These are phyloP conservation scores for Argyresthia goedartella DNA, from an alignment of 2,888 invertebrate species.

Conservation along the genomic window DNA sequence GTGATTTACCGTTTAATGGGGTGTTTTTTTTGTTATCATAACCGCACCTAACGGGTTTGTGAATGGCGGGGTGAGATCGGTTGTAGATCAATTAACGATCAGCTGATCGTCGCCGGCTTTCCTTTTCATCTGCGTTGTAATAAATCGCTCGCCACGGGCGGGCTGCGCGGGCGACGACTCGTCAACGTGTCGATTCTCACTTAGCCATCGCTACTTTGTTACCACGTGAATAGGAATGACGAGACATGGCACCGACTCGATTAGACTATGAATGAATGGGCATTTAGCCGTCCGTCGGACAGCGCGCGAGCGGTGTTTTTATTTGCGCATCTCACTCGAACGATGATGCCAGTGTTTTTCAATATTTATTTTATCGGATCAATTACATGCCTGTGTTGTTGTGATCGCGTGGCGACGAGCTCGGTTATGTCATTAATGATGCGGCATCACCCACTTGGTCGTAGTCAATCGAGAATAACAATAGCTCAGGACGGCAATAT, in stretches of 20 bases:
- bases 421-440: constrained; percentile 47
- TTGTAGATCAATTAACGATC: constrained; percentile 53
- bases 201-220: not conserved
- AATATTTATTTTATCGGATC: constrained; percentile 19
- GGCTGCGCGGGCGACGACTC: constrained; percentile 9
- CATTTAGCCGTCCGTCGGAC: constrained; percentile 21
- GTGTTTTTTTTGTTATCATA: constrained; percentile 29
- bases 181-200: not conserved
- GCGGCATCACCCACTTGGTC: constrained; percentile 25
- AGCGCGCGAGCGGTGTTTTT: constrained; percentile 16
- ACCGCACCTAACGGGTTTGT: constrained; percentile 47
- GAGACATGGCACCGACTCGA: constrained; percentile 21
- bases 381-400: constrained; percentile 24
- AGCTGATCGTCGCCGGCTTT: constrained; percentile 55
- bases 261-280: constrained; percentile 48
- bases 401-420: constrained; percentile 32
- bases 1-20: constrained; percentile 9
- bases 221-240: constrained; percentile 5
- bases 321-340: constrained; percentile 17
- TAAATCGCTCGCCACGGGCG: constrained; percentile 53
- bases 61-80: constrained; percentile 24
- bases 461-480: constrained; percentile 42
- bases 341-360: constrained; percentile 14
- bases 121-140: constrained; percentile 60
- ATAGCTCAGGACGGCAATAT: constrained; percentile 40